A percentile compares a stretch with the other conserved stretches of the same genome.
Evolutionary conservation across 2,113 vertebrate species (phyloP).

Genomic region (Cyanistes caeruleus): DNA sequence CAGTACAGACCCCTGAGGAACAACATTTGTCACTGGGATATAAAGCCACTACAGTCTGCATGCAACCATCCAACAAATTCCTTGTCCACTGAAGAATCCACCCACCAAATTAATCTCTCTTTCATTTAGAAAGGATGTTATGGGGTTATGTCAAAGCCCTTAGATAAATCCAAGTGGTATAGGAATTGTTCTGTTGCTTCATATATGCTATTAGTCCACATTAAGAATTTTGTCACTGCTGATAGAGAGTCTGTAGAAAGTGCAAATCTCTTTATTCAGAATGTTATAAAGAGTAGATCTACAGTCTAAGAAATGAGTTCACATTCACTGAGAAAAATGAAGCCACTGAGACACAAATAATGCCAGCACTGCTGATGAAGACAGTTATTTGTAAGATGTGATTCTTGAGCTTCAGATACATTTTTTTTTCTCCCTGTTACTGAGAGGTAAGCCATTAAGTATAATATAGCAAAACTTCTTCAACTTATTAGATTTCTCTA

Average conservation of each 20-base stretch:
- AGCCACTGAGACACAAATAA: background rate
- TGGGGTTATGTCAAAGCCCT: background rate
- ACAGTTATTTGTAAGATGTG: background rate
- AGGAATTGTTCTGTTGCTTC: background rate
- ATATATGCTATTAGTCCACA: fast-evolving
- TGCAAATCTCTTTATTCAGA: background rate
- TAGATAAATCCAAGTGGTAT: background rate
- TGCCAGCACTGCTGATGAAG: background rate
- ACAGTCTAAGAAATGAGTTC: background rate
- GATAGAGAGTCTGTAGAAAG: background rate
- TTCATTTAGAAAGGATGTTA: background rate
- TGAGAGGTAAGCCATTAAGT: background rate
- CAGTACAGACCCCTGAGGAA: fast-evolving
- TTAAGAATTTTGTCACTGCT: background rate
- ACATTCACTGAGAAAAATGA: background rate
- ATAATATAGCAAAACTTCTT: background rate
- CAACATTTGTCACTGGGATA: background rate
- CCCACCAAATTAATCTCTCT: background rate
- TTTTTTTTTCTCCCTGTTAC: background rate
- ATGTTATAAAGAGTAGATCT: background rate
- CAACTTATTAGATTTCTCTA: background rate
- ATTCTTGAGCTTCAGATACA: background rate
- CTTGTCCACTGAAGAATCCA: fast-evolving
- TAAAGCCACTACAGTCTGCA: background rate
- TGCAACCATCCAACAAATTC: background rate